Base-by-base conservation (phyloP, 2,797 vertebrate species). In the Gallinago stenura region DNA sequence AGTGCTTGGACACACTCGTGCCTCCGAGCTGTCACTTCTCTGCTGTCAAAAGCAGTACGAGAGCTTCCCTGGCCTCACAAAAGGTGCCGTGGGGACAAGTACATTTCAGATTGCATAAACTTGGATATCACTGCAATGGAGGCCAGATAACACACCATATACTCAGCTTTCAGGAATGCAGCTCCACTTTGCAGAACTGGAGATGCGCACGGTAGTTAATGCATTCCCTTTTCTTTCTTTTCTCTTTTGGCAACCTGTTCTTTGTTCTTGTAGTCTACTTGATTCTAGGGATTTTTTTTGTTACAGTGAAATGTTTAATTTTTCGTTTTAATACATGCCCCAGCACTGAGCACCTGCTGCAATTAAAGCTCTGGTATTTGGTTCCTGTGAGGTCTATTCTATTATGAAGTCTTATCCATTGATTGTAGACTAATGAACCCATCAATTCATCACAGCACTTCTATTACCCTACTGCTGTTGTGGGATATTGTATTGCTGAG, bases 371-470 rank as follows among this genome's bases (percentile, higher is more conserved):
- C 86, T 96, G 79, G 82, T 95, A 94, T 93, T 96, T 95, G 80
- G 79, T 68, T 95, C 95, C 95, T 94, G 58, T 83, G 95, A 95
- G 96, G 95, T 95, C 89, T 78, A 39, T 64, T 93, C 86, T 94
- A 78, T 93, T 95, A 96, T 71, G 81, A 97, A 96, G 64, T 73
- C 82, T 92, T 95, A 90, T 89, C 94, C 93, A 97, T 97, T 96
- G 96, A 97, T 96, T 96, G 93, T 90, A 95, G 72, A 70, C 92
- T 97, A 97, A 97, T 96, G 96, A 97, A 96, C 91, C 83, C 83
- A 96, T 96, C 94, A 97, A 95, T 97, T 97, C 96, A 97, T 97
- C 96, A 95, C 94, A 97, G 95, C 64, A 89, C 88, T 95, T 93
- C 89, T 95, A 95, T 96, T 96, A 92, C 95, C 77, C 82, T 84